Evolutionary conservation across 2,888 invertebrate species (phyloP).

Genomic region (Athalia cordata): DNA sequence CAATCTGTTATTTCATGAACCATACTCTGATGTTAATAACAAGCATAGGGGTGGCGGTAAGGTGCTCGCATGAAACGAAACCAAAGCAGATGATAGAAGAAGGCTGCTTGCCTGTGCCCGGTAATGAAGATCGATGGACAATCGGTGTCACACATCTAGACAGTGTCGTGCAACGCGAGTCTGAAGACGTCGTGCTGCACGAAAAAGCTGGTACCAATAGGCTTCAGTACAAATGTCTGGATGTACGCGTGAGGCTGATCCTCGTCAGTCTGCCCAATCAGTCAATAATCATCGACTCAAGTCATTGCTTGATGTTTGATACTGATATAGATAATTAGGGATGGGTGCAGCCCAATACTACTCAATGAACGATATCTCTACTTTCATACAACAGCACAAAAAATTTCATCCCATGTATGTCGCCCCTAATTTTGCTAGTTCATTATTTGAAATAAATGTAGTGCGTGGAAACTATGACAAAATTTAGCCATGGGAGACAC

Average conservation of each 20-base stretch:
- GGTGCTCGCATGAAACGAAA: constrained; percentile 50
- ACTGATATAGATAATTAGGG: constrained; percentile 59
- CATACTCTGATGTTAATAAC: constrained; percentile 47
- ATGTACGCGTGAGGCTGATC: constrained; percentile 95
- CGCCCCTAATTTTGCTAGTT: constrained; percentile 51
- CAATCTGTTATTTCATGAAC: not conserved
- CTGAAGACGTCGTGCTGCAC: constrained; percentile 97
- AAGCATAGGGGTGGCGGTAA: constrained; percentile 45
- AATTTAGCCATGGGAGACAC: not conserved
- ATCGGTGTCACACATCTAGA: constrained; percentile 72
- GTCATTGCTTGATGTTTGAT: constrained; percentile 59
- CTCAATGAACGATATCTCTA: constrained; percentile 59
- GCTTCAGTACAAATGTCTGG: constrained; percentile 95
- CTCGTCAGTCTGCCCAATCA: constrained; percentile 89
- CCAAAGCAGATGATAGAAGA: constrained; percentile 53
- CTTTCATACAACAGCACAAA: constrained; percentile 61
- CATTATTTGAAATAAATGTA: not conserved
- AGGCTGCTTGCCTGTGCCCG: constrained; percentile 65
- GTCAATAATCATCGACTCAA: constrained; percentile 69
- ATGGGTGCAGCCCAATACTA: constrained; percentile 59
- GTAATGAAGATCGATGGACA: constrained; percentile 62
- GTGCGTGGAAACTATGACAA: not conserved
- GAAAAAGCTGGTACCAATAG: constrained; percentile 91
- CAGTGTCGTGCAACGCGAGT: constrained; percentile 90
- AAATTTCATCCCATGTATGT: constrained; percentile 57